Percentiles rank a stretch among this genome's conserved stretches.
These are phyloP conservation scores for Camponotus vicinus DNA, from an alignment of 1,140 invertebrate genomes.

Conservation along the genomic window DNA sequence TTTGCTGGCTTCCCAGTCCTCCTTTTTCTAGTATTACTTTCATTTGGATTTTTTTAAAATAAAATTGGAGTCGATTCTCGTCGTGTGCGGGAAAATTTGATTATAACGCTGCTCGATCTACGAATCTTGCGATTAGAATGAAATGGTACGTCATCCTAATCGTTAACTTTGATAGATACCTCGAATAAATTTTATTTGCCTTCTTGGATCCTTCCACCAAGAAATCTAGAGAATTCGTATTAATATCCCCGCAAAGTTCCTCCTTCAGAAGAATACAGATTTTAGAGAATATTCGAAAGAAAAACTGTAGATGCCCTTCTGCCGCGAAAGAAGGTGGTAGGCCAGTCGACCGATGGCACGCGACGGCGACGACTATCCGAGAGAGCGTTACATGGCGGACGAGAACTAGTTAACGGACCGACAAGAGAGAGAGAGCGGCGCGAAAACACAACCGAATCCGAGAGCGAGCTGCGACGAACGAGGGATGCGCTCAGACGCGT, in stretches of 20 bases:
- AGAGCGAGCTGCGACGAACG: slow-evolving; percentile 82
- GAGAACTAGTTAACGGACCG: slow-evolving; percentile 36
- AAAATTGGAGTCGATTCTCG: background rate
- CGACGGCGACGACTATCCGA: background rate
- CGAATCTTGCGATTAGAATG: background rate
- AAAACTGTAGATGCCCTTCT: background rate
- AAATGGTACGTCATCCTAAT: background rate
- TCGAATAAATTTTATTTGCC: background rate
- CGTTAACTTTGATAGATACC: background rate
- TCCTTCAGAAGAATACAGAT: background rate
- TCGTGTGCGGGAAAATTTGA: background rate
- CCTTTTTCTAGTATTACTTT: background rate
- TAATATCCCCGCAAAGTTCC: background rate
- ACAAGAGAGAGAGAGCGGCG: slow-evolving; percentile 18
- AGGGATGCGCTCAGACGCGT: slow-evolving; percentile 78
- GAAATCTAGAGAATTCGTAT: background rate
- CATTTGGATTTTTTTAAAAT: background rate
- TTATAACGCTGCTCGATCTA: background rate
- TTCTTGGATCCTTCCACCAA: background rate
- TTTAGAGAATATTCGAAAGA: slow-evolving; percentile 13
- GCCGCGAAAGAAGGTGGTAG: background rate
- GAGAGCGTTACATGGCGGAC: slow-evolving; percentile 35
- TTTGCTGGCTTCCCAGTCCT: background rate
- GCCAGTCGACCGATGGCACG: slow-evolving; percentile 18
- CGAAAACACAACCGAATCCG: slow-evolving; percentile 77